Evolutionary conservation across 2,888 invertebrate species (phyloP).

Genomic region (Callinectes sapidus): DNA sequence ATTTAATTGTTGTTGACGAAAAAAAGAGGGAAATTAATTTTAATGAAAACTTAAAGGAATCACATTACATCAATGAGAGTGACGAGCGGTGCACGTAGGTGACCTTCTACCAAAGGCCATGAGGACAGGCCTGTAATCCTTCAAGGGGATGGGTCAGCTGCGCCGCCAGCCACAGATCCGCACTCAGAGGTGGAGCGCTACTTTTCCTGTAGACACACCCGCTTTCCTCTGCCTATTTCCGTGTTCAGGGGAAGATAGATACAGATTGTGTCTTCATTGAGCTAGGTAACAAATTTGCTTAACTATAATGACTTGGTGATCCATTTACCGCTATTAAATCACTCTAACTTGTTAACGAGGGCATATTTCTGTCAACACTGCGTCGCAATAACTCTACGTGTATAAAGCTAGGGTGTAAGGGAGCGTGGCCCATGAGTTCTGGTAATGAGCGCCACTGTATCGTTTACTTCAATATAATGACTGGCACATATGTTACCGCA

Average conservation of each 20-base stretch:
- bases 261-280: neutral
- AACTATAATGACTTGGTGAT: neutral
- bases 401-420: neutral
- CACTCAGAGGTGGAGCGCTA: neutral
- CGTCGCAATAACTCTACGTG: neutral
- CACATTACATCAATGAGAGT: conserved; percentile 9
- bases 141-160: conserved; percentile 33
- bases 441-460: neutral
- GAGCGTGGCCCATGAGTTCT: neutral
- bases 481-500: neutral
- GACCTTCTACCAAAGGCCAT: conserved; percentile 21
- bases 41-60: neutral
- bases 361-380: neutral
- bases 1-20: neutral
- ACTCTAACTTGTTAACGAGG: neutral
- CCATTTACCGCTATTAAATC: neutral
- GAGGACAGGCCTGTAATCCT: conserved; percentile 28
- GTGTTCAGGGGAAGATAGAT: neutral
- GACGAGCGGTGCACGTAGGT: neutral
- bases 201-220: neutral
- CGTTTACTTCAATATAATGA: no score
- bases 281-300: neutral
- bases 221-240: neutral
- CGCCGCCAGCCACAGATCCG: neutral
- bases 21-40: neutral